A percentile compares a stretch with the other conserved stretches of the same genome.
phyloP scores from a whole-genome alignment of 2,113 vertebrate species.

The Crocuta crocuta region DNA sequence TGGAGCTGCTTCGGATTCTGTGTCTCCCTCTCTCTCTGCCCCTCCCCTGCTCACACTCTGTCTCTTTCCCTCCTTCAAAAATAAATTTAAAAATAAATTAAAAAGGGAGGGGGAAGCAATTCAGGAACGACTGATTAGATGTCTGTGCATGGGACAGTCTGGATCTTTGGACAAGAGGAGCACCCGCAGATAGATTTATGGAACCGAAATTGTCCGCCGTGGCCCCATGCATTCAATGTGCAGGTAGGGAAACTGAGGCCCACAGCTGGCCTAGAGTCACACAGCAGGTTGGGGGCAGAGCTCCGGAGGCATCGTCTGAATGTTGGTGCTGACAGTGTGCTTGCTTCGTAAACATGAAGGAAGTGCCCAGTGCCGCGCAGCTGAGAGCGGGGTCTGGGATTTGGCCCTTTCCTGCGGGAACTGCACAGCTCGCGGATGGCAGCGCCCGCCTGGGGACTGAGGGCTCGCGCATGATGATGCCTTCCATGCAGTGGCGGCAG shows the following conservation, averaged over 20 bases:
- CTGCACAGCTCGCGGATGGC: no score
- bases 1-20: no score
- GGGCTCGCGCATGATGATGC: fast-evolving
- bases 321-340: background rate
- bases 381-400: background rate
- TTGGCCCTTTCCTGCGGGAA: no score
- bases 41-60: no score
- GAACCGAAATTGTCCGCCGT: fast-evolving
- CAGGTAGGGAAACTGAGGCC: background rate
- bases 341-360: background rate
- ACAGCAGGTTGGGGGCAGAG: background rate
- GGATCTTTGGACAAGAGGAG: fast-evolving
- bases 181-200: fast-evolving
- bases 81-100: no score
- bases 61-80: no score
- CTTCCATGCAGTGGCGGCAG: background rate
- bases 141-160: fast-evolving
- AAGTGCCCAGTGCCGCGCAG: fast-evolving
- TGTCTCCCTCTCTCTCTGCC: no score
- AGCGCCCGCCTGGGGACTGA: background rate
- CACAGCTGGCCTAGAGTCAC: background rate
- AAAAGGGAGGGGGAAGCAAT: background rate
- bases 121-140: fast-evolving
- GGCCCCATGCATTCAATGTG: fast-evolving
- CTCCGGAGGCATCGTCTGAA: background rate